Evolutionary conservation across 2,888 invertebrate species (phyloP).

Genomic region (Baronia brevicornis): DNA sequence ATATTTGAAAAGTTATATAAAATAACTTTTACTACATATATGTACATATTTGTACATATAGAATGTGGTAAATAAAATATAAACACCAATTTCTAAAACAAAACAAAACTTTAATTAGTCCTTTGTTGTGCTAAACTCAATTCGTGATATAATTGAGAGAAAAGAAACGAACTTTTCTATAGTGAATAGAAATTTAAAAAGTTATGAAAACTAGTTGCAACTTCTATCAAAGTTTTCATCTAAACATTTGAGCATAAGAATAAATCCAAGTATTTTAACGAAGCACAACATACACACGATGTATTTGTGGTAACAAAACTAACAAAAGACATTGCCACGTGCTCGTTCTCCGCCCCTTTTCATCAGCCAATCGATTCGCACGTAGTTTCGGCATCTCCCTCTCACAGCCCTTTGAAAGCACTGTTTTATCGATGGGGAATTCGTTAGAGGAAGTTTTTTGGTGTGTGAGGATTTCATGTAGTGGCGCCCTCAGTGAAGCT

Average conservation of each 20-base stretch:
- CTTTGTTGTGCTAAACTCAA: no score
- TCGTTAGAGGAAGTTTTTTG: conserved; percentile 33
- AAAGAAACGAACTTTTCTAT: no score
- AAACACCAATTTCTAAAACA: no score
- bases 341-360: conserved; percentile 64
- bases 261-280: conserved; percentile 42
- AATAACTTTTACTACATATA: no score
- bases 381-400: conserved; percentile 48
- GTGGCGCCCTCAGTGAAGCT: conserved; percentile 48
- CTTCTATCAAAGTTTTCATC: conserved; percentile 22
- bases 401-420: conserved; percentile 24
- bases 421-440: conserved; percentile 62
- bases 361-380: conserved; percentile 64
- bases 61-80: no score
- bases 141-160: no score
- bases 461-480: conserved; percentile 31
- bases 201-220: conserved; percentile 3
- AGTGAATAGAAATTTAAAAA: no score
- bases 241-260: conserved; percentile 35
- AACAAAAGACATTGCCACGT: conserved; percentile 57
- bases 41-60: no score
- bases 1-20: conserved; percentile 7
- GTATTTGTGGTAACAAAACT: no score
- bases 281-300: conserved; percentile 41
- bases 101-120: no score